Evolutionary conservation across 1,140 invertebrate species (phyloP).

Genomic region (Pemphigus obesinymphae): DNA sequence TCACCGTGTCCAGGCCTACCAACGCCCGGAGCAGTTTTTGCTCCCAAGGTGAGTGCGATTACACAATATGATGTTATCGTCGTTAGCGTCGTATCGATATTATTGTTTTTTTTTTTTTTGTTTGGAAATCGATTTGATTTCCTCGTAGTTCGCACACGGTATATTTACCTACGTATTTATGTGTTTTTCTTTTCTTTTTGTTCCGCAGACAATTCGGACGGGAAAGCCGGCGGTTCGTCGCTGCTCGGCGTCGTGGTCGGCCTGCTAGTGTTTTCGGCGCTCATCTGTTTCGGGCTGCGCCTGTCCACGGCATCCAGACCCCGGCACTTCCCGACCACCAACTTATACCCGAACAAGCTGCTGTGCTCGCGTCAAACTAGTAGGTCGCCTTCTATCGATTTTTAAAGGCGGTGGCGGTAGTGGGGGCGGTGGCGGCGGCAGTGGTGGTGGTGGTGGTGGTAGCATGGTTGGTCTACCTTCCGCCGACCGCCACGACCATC

Average conservation of each 20-base stretch:
- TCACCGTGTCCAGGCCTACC: constrained; percentile 65
- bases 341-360: constrained; percentile 68
- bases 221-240: constrained; percentile 69
- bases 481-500: background rate
- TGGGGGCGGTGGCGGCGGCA: background rate
- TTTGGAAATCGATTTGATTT: too few species aligned
- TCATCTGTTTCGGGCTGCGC: constrained; percentile 80
- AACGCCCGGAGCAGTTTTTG: constrained; percentile 50
- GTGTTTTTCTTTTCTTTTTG: background rate
- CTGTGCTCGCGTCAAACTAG: constrained; percentile 76
- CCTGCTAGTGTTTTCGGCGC: constrained; percentile 72
- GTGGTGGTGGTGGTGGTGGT: background rate
- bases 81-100: background rate
- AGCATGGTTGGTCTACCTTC: background rate
- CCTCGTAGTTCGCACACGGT: too few species aligned
- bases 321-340: constrained; percentile 73
- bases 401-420: too few species aligned
- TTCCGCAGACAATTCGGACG: constrained; percentile 22
- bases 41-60: background rate
- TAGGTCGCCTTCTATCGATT: constrained; percentile 50
- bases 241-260: constrained; percentile 74
- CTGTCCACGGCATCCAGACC: constrained; percentile 67
- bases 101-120: background rate
- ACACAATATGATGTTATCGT: too few species aligned
- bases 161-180: background rate